Conservation (phyloP, 2,113 vertebrate genomes). For the Elephantulus edwardii region DNA sequence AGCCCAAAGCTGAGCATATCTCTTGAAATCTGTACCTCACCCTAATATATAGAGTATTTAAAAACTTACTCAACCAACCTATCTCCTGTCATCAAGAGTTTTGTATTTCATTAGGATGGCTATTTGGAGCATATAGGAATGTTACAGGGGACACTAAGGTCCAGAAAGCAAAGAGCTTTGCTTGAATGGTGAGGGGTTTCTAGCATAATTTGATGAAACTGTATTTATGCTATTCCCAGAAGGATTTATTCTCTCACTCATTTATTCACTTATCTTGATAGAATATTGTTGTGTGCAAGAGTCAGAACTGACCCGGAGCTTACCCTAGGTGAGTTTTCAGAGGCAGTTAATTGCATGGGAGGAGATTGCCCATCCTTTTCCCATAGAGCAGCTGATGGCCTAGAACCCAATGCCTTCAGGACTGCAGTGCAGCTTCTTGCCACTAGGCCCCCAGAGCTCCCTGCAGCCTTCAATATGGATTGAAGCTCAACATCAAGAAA, state of each 20-base stretch:
- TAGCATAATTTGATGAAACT: slow-evolving; percentile 11
- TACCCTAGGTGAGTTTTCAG: too few relatives aligned
- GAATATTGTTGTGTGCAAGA: too few relatives aligned
- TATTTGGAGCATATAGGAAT: neutral
- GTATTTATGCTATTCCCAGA: neutral
- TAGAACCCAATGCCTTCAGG: too few relatives aligned
- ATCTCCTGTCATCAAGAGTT: neutral
- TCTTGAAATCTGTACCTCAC: neutral
- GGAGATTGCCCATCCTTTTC: too few relatives aligned
- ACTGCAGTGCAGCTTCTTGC: too few relatives aligned
- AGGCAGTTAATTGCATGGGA: too few relatives aligned
- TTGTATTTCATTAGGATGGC: neutral
- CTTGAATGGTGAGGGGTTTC: neutral
- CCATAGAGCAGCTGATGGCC: too few relatives aligned
- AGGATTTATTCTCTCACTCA: neutral
- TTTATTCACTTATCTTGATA: too few relatives aligned
- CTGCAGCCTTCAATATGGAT: too few relatives aligned
- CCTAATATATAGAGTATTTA: slow-evolving; percentile 15
- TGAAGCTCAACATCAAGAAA: too few relatives aligned
- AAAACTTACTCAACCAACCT: neutral
- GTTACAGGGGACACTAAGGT: neutral
- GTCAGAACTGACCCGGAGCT: too few relatives aligned
- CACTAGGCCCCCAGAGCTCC: too few relatives aligned
- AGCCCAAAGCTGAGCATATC: neutral
- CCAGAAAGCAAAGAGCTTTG: neutral